phyloP scores from a whole-genome alignment of 2,113 vertebrate species.

The Psittacula cyanocephala region DNA sequence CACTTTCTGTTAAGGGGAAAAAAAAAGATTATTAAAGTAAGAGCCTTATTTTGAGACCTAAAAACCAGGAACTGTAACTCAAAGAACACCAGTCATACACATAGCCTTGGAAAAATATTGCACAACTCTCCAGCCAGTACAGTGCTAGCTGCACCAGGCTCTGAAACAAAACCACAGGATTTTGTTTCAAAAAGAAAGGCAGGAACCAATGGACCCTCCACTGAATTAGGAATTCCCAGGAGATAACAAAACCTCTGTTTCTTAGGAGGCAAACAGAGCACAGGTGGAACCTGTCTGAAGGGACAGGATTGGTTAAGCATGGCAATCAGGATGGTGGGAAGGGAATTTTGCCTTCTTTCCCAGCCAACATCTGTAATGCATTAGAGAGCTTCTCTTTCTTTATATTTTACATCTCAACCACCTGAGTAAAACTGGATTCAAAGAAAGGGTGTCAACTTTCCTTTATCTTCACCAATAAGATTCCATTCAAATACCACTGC shows the following conservation, averaged over 20 bases:
- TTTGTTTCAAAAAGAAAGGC: neutral
- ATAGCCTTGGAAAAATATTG: neutral
- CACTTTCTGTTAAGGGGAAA: neutral
- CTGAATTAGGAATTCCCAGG: rapidly evolving
- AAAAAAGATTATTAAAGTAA: neutral
- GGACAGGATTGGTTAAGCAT: neutral
- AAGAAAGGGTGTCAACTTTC: neutral
- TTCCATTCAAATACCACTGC: neutral
- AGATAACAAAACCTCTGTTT: neutral
- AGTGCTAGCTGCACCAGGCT: neutral
- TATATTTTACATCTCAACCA: neutral
- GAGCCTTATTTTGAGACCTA: neutral
- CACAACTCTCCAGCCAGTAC: neutral
- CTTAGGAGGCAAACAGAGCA: neutral
- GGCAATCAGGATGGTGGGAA: neutral
- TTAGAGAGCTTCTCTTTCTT: neutral
- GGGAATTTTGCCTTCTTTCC: neutral
- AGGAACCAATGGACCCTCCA: neutral
- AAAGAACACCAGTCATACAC: neutral
- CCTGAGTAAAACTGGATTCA: neutral
- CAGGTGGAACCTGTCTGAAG: neutral
- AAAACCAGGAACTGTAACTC: neutral
- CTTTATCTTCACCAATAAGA: neutral
- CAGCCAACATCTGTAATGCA: neutral
- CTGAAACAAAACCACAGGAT: neutral